Conservation (phyloP, 2,797 vertebrate species). For the Coccyzus lansbergi region DNA sequence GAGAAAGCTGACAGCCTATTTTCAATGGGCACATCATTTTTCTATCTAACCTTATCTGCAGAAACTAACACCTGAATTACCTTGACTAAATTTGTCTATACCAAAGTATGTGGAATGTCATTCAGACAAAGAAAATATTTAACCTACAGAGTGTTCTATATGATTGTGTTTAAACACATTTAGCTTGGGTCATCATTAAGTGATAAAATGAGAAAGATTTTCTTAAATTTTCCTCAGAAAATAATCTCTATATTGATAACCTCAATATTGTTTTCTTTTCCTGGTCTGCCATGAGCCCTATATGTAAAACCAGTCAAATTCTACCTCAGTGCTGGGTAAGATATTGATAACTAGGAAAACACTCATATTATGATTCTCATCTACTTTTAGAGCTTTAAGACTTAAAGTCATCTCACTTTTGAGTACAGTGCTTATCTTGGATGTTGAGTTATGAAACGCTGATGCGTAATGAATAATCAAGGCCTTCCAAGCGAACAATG, state of each 20-base stretch:
- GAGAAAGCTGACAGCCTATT: background rate
- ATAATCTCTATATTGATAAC: background rate
- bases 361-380: background rate
- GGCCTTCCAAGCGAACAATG: slow-evolving; percentile 30
- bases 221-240: background rate
- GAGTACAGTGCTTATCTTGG: background rate
- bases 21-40: background rate
- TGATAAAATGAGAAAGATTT: background rate
- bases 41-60: background rate
- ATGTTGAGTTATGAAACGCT: slow-evolving; percentile 24
- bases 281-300: background rate
- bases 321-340: background rate
- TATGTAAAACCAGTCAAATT: background rate
- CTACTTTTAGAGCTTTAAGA: background rate
- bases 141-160: background rate
- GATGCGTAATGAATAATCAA: slow-evolving; percentile 19
- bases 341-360: background rate
- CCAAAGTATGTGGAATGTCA: background rate
- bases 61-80: background rate
- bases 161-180: background rate
- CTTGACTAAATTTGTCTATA: background rate
- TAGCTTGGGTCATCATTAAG: background rate
- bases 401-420: background rate
- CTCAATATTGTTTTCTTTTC: background rate
- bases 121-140: background rate